phyloP scores from a whole-genome alignment of 1,140 invertebrate genomes.

The Hypsibius dujardini region DNA sequence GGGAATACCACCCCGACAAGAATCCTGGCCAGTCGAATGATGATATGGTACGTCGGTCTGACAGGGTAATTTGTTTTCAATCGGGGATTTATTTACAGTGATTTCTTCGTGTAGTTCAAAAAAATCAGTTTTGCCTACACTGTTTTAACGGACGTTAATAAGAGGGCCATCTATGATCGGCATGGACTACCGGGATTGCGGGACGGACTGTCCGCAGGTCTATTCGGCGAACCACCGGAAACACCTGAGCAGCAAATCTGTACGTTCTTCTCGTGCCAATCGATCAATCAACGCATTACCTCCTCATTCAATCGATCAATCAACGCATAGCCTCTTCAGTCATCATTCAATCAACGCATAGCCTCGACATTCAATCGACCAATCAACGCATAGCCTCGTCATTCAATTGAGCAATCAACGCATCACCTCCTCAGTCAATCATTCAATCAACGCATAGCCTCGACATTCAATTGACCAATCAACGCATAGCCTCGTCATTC shows the following conservation, averaged over 20 bases:
- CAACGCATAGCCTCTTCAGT: no score
- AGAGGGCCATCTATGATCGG: constrained; percentile 50
- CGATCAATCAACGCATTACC: no score
- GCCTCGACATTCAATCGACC: no score
- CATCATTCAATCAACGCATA: no score
- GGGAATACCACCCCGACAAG: constrained; percentile 71
- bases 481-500: no score
- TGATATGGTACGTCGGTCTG: neutral
- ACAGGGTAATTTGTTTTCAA: neutral
- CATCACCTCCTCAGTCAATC: no score
- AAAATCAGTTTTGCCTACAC: constrained; percentile 75
- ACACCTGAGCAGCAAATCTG: constrained; percentile 8
- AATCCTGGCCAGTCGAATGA: constrained; percentile 43
- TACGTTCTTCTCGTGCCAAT: no score
- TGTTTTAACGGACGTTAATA: constrained; percentile 46
- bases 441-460: no score
- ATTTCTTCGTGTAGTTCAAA: constrained; percentile 43
- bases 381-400: no score
- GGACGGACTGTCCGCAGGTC: constrained; percentile 33
- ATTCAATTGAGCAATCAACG: no score
- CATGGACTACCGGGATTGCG: constrained; percentile 59
- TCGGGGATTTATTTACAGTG: constrained; percentile 3
- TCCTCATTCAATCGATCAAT: no score
- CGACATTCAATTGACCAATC: no score
- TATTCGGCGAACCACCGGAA: constrained; percentile 6